Evolutionary conservation across 2,113 vertebrate genomes (phyloP).

Genomic region (Litocranius walleri): DNA sequence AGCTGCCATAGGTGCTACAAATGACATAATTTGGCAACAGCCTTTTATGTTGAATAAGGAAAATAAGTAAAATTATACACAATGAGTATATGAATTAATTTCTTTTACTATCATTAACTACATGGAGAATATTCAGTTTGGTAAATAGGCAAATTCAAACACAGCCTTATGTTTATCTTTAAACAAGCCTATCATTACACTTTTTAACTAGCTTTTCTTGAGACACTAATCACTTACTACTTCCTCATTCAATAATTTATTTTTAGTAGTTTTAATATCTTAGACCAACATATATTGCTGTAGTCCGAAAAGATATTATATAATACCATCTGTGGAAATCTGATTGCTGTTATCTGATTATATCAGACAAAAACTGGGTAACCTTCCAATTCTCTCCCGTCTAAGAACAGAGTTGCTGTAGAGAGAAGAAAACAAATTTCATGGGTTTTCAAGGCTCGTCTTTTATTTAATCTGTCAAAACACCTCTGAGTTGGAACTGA

Average conservation of each 20-base stretch:
- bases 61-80: background rate
- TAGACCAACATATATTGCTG: background rate
- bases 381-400: background rate
- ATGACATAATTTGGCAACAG: background rate
- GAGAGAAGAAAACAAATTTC: slow-evolving; percentile 10
- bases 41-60: background rate
- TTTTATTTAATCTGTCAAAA: slow-evolving; percentile 45
- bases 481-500: slow-evolving; percentile 9
- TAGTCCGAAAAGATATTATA: background rate
- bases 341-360: background rate
- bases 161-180: background rate
- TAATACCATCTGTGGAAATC: background rate
- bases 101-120: background rate
- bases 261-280: background rate
- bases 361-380: background rate
- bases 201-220: slow-evolving; percentile 40
- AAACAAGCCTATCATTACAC: background rate
- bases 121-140: background rate
- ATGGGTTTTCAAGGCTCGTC: background rate
- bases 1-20: background rate
- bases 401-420: background rate
- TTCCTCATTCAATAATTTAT: slow-evolving; percentile 7
- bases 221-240: background rate
- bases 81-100: background rate
- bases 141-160: background rate